phyloP scores from a whole-genome alignment of 2,888 invertebrate genomes.

The Sphaerophoria taeniata region DNA sequence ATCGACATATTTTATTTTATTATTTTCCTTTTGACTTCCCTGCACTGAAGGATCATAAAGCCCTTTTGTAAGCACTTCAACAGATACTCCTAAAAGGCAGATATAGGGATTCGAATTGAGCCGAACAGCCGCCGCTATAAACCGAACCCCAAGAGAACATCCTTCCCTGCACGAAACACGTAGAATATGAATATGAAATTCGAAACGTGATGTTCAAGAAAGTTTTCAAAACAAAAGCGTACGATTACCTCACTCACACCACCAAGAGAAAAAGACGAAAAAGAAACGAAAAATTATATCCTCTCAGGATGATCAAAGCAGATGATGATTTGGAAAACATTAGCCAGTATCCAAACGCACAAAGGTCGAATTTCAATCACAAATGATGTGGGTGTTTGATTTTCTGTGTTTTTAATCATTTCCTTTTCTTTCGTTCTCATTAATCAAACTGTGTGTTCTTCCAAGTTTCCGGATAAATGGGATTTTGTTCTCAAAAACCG shows the following conservation, averaged over 20 bases:
- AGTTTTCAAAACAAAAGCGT: constrained; percentile 27
- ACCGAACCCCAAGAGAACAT: neutral
- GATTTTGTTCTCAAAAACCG: neutral
- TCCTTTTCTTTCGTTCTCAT: constrained; percentile 4
- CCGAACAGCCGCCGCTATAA: neutral
- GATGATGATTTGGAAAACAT: constrained; percentile 30
- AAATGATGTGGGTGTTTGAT: constrained; percentile 23
- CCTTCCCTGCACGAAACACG: constrained; percentile 9
- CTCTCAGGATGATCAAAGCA: constrained; percentile 36
- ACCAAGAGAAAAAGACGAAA: neutral
- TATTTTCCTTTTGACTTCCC: constrained; percentile 36
- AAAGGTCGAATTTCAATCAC: constrained; percentile 22
- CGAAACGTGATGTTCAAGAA: constrained; percentile 24
- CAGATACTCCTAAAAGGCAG: constrained; percentile 19
- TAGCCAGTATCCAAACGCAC: constrained; percentile 2
- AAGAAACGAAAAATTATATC: constrained; percentile 16
- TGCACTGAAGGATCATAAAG: constrained; percentile 31
- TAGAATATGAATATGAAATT: constrained; percentile 50
- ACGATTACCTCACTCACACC: neutral
- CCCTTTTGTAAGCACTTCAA: constrained; percentile 37
- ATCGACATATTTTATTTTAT: constrained; percentile 43
- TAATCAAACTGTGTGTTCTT: constrained; percentile 2
- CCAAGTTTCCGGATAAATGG: constrained; percentile 1
- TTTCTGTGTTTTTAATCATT: neutral
- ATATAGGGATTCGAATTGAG: neutral